A percentile compares a stretch with the other conserved stretches of the same genome.
Evolutionary conservation across 2,113 vertebrate genomes (phyloP).

Genomic region (Brachirus orientalis): DNA sequence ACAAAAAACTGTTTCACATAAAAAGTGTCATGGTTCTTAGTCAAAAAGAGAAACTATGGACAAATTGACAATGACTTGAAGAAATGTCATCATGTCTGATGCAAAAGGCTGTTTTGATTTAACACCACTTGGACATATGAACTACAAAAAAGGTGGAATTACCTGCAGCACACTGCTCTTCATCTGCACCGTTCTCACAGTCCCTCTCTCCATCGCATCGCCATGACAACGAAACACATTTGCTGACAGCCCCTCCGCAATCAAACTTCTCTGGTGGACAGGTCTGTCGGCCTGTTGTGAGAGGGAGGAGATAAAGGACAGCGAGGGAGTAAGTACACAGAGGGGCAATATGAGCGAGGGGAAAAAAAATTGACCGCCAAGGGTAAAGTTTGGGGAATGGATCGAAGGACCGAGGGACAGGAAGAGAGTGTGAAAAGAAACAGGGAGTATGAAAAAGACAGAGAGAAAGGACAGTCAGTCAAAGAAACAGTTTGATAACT

Average conservation of each 20-base stretch:
- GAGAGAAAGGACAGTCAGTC: constrained; percentile 67
- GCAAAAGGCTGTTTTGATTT: neutral
- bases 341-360: neutral
- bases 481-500: constrained; percentile 76
- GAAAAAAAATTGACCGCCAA: too few species aligned
- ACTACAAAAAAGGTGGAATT: constrained; percentile 49
- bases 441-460: constrained; percentile 39
- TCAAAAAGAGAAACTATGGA: too few species aligned
- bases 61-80: too few species aligned
- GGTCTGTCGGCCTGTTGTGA: constrained; percentile 86
- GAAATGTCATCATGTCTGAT: neutral
- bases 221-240: constrained; percentile 94
- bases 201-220: constrained; percentile 94
- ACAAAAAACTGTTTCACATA: too few species aligned
- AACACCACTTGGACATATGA: neutral
- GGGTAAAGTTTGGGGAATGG: neutral
- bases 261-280: constrained; percentile 95
- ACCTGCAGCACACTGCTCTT: constrained; percentile 92
- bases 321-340: constrained; percentile 7
- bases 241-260: constrained; percentile 90
- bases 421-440: constrained; percentile 18
- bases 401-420: neutral
- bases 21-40: too few species aligned
- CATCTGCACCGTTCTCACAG: constrained; percentile 92
- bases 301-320: constrained; percentile 16